Evolutionary conservation across 2,888 invertebrate genomes (phyloP), one percentile per base, ranked within the genome.

Genomic region (Alitta virens): DNA sequence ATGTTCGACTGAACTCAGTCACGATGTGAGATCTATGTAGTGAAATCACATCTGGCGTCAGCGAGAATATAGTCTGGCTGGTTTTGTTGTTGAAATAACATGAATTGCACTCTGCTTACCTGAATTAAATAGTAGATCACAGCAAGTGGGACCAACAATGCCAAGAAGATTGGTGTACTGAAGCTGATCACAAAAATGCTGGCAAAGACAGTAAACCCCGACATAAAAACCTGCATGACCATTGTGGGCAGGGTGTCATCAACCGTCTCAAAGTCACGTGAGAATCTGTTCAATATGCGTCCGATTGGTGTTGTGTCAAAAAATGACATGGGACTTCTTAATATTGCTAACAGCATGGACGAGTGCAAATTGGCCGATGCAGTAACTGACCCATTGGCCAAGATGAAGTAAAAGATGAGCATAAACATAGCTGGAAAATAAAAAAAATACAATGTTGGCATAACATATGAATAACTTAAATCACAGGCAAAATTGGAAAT

Each of bases 281-380:
- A 46, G n/a, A 46, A 61, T 16, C 74, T 70, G 59, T 78, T 78
- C 46, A 78, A 60, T 43, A 76, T 74, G 21, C 77, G 72, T 5
- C 77, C 77, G 40, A 69, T 65, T 7, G 79, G 71, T 21, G 69
- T 78, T 57, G 69, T 76, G 65, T 74, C 77, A 68, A 74, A 80
- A 68, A 73, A 77, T 57, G 64, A 71, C 71, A 73, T 73, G 24
- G 81, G 79, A 21, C 75, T 75, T 7, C 69, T 66, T 43, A 83
- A 58, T 18, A 70, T 46, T 55, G 40, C 43, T 23, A 18, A 12
- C 25, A 69, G 63, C 54, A 69, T 64, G 18, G 33, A 24, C 14
- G 18, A 1, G 54, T 69, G 68, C 9, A 69, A 64, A 23, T 60
- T 24, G 2, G 64, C 26, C 0, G 66, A 68, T 2, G 66, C 65